Conservation (phyloP, 2,113 vertebrate species). For the Vulpes vulpes region DNA sequence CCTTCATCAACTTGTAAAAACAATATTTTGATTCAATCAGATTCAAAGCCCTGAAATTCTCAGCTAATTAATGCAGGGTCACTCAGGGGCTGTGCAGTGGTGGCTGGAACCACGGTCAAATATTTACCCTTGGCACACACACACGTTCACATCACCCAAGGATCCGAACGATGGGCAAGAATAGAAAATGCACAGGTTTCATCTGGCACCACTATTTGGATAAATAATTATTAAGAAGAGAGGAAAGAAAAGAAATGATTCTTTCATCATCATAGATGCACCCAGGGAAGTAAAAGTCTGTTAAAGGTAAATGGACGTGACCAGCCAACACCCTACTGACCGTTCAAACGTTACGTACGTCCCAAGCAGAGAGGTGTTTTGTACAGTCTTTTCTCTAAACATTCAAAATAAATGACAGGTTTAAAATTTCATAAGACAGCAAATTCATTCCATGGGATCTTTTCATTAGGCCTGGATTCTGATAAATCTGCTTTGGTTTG, state of each 20-base stretch:
- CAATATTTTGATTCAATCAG: conserved; percentile 99
- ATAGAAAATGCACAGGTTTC: conserved; percentile 86
- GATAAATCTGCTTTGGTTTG: conserved; percentile 52
- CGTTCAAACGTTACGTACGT: conserved; percentile 65
- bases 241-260: conserved; percentile 63
- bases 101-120: conserved; percentile 88
- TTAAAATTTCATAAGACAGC: conserved; percentile 46
- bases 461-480: conserved; percentile 40
- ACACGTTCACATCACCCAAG: conserved; percentile 81
- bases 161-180: conserved; percentile 81
- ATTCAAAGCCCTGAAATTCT: conserved; percentile 90
- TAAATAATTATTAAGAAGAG: conserved; percentile 83
- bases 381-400: conserved; percentile 50
- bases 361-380: conserved; percentile 66
- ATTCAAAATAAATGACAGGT: conserved; percentile 72
- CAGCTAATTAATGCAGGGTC: conserved; percentile 92
- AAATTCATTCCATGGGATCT: conserved; percentile 63
- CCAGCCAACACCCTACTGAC: conserved; percentile 72
- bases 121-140: conserved; percentile 89
- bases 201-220: conserved; percentile 80
- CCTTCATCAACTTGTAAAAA: conserved; percentile 99
- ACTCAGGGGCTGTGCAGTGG: conserved; percentile 85
- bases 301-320: conserved; percentile 77
- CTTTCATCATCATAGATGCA: conserved; percentile 58
- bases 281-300: conserved; percentile 75